Percentiles rank a stretch among this genome's conserved stretches.
Conservation (phyloP, 2,888 invertebrate genomes). For the Petrolisthes manimaculis region DNA sequence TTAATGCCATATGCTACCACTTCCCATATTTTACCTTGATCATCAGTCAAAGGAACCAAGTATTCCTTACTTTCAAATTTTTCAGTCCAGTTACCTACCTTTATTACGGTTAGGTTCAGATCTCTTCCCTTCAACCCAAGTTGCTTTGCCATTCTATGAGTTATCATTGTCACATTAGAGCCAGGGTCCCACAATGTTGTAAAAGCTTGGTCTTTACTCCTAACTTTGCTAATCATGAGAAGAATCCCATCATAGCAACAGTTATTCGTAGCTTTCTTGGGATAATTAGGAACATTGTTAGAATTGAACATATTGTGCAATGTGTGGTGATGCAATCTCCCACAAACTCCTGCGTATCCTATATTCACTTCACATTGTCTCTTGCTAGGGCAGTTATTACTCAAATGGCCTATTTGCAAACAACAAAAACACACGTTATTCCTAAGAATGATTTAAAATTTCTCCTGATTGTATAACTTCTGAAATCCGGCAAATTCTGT, state of each 20-base stretch:
- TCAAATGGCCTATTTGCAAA: background rate
- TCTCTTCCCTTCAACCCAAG: background rate
- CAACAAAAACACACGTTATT: background rate
- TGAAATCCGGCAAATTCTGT: background rate
- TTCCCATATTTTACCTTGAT: background rate
- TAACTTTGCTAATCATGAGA: background rate
- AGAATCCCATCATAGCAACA: background rate
- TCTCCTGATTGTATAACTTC: background rate
- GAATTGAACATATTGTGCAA: background rate
- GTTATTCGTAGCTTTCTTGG: background rate
- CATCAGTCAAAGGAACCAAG: background rate
- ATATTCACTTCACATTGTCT: background rate
- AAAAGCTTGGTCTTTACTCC: background rate
- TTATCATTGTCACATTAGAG: background rate
- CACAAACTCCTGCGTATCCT: background rate
- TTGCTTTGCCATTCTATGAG: background rate
- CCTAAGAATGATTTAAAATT: background rate
- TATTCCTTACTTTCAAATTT: background rate
- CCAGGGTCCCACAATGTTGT: background rate
- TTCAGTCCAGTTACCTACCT: background rate
- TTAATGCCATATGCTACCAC: background rate
- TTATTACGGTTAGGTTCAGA: background rate
- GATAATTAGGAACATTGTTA: background rate
- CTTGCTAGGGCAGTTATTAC: background rate
- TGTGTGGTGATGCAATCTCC: background rate